phyloP scores from a whole-genome alignment of 2,888 invertebrate species.

The Cancer borealis region DNA sequence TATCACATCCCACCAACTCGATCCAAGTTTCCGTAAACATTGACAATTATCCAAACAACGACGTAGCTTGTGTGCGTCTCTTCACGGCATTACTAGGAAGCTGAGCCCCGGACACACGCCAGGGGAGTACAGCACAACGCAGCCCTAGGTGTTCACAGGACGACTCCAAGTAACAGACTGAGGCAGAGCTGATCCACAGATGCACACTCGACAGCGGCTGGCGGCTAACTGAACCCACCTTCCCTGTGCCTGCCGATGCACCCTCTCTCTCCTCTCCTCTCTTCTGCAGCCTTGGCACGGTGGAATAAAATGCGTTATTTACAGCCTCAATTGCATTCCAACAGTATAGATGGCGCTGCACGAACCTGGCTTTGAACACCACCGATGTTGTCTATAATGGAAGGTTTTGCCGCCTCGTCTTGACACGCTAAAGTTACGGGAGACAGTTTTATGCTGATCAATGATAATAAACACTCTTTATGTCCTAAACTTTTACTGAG shows the following conservation, averaged over 20 bases:
- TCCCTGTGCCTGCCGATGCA: neutral
- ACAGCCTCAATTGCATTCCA: neutral
- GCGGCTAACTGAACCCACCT: neutral
- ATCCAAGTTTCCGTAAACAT: neutral
- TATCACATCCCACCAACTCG: slow-evolving; percentile 17
- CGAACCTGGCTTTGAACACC: neutral
- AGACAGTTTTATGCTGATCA: slow-evolving; percentile 20
- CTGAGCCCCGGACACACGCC: neutral
- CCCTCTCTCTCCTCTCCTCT: neutral
- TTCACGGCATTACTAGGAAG: neutral
- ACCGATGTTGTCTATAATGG: neutral
- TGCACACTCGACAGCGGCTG: neutral
- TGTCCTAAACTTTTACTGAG: neutral
- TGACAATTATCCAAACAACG: neutral
- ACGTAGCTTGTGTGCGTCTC: neutral
- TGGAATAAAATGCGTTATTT: neutral
- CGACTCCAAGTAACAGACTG: neutral
- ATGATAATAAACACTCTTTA: neutral
- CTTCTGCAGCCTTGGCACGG: neutral
- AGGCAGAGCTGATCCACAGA: neutral
- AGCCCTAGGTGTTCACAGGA: neutral
- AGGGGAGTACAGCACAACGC: neutral
- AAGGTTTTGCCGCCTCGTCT: neutral
- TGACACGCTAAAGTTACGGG: neutral
- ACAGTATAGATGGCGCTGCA: slow-evolving; percentile 3